Conservation (phyloP, 2,113 vertebrate species). For the Psettodes erumei region DNA sequence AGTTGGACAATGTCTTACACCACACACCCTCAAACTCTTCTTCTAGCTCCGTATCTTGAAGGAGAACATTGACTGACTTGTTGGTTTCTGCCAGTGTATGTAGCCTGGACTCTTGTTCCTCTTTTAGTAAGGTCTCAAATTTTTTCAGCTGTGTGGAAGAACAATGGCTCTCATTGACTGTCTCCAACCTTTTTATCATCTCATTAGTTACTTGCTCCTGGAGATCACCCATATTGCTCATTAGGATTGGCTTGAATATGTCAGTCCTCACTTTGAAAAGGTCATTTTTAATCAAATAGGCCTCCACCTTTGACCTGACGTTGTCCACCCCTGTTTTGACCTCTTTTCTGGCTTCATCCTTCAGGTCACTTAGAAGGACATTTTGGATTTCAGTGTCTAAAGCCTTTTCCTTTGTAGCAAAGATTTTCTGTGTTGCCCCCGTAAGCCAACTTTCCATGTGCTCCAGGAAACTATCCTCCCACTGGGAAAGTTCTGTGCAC, state of each 20-base stretch:
- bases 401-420: conserved; percentile 50
- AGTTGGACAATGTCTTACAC: conserved; percentile 67
- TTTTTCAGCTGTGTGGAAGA: conserved; percentile 61
- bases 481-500: conserved; percentile 72
- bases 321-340: conserved; percentile 62
- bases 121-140: conserved; percentile 65
- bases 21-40: conserved; percentile 79
- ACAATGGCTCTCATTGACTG: conserved; percentile 60
- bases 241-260: conserved; percentile 68
- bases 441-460: conserved; percentile 73
- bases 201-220: conserved; percentile 53
- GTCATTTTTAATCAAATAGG: conserved; percentile 64
- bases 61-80: conserved; percentile 54
- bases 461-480: conserved; percentile 65
- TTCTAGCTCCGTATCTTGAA: conserved; percentile 68
- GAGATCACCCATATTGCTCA: conserved; percentile 63
- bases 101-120: conserved; percentile 72
- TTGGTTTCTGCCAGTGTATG: conserved; percentile 61
- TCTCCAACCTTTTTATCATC: conserved; percentile 56
- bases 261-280: conserved; percentile 58
- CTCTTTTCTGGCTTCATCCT: conserved; percentile 60
- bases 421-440: conserved; percentile 62
- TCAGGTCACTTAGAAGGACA: conserved; percentile 58
- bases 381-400: conserved; percentile 14
- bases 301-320: conserved; percentile 54